These are phyloP conservation scores for Spodoptera littoralis DNA, from an alignment of 2,888 invertebrate genomes.

Conservation along the genomic window DNA sequence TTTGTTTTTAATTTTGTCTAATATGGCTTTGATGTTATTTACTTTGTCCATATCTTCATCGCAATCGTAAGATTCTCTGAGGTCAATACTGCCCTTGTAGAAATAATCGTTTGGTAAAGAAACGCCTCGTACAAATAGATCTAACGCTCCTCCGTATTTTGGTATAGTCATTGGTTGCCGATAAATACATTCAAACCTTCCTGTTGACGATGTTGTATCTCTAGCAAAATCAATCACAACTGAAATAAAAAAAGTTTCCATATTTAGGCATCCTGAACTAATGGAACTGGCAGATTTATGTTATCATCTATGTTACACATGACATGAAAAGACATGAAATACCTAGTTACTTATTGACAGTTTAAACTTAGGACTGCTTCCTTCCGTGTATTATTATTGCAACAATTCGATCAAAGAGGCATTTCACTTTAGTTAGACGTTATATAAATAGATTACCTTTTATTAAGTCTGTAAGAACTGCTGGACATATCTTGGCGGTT, in stretches of 20 bases:
- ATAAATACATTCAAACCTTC: constrained; percentile 89
- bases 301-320: no score
- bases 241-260: constrained; percentile 63
- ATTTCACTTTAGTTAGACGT: no score
- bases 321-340: no score
- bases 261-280: no score
- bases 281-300: no score
- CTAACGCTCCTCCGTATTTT: constrained; percentile 65
- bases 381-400: no score
- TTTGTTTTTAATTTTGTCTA: constrained; percentile 67
- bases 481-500: constrained; percentile 94
- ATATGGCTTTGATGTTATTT: constrained; percentile 63
- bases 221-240: constrained; percentile 86
- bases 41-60: constrained; percentile 64
- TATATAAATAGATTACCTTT: constrained; percentile 90
- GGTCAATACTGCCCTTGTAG: constrained; percentile 71
- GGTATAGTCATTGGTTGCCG: constrained; percentile 76
- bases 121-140: constrained; percentile 72
- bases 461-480: constrained; percentile 94
- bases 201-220: constrained; percentile 84
- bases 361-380: no score
- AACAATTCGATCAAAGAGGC: no score
- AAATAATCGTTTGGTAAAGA: constrained; percentile 76
- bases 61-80: constrained; percentile 61
- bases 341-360: no score